Evolutionary conservation across 2,797 vertebrate species (phyloP).

Genomic region (Lacerta viridis): DNA sequence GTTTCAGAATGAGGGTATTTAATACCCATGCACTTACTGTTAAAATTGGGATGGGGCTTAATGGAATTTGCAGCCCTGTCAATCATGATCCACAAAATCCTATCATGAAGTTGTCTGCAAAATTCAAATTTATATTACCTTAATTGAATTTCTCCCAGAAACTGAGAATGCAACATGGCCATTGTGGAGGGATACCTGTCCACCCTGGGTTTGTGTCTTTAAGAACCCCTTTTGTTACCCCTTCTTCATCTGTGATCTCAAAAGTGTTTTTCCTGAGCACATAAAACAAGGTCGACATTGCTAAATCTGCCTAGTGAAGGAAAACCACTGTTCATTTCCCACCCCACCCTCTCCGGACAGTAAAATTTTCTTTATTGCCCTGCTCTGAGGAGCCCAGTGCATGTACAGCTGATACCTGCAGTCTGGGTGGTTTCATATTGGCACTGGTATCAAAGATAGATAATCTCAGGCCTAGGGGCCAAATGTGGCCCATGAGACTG

Average conservation of each 20-base stretch:
- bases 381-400: too few relatives aligned
- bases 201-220: neutral
- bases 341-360: too few relatives aligned
- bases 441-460: too few relatives aligned
- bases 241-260: neutral
- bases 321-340: too few relatives aligned
- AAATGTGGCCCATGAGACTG: too few relatives aligned
- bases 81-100: neutral
- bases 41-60: neutral
- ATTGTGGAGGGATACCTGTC: neutral
- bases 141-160: neutral
- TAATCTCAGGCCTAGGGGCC: too few relatives aligned
- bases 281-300: too few relatives aligned
- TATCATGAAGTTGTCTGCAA: neutral
- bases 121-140: neutral
- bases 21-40: constrained; percentile 57
- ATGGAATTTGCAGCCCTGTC: neutral
- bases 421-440: too few relatives aligned
- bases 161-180: neutral
- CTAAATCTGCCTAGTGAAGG: too few relatives aligned
- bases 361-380: too few relatives aligned
- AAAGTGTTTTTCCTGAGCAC: too few relatives aligned
- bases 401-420: too few relatives aligned
- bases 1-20: constrained; percentile 74
- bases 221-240: neutral